phyloP scores from a whole-genome alignment of 2,113 vertebrate species.

The Pan paniscus region DNA sequence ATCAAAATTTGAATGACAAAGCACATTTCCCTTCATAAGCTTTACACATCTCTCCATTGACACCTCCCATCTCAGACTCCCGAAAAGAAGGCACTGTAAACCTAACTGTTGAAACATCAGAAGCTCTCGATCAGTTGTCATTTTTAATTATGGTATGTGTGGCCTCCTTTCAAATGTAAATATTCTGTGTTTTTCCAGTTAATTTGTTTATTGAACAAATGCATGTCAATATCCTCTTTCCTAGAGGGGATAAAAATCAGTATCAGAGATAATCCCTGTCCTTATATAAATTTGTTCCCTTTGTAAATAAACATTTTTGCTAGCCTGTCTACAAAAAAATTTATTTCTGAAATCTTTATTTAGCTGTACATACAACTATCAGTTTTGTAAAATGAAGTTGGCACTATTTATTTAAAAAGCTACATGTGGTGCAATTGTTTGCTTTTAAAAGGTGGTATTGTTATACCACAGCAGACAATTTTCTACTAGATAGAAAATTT shows the following conservation, averaged over 20 bases:
- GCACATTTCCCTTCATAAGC: conserved; percentile 59
- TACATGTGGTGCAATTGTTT: neutral
- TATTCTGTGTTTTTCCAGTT: conserved; percentile 33
- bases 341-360: conserved; percentile 18
- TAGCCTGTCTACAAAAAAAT: conserved; percentile 35
- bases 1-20: conserved; percentile 77
- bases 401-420: neutral
- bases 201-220: conserved; percentile 43
- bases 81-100: neutral
- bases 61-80: neutral
- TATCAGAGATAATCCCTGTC: neutral
- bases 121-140: neutral
- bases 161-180: conserved; percentile 32
- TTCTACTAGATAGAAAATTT: neutral
- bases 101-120: neutral
- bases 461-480: conserved; percentile 22
- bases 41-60: neutral
- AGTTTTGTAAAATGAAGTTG: conserved; percentile 47
- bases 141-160: neutral
- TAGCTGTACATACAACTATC: neutral
- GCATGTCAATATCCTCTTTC: neutral
- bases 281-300: conserved; percentile 15
- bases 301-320: conserved; percentile 11
- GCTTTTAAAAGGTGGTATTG: conserved; percentile 51
- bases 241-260: neutral